These are phyloP conservation scores for Blennius ocellaris DNA, from an alignment of 2,113 vertebrate genomes.

Conservation along the genomic window DNA sequence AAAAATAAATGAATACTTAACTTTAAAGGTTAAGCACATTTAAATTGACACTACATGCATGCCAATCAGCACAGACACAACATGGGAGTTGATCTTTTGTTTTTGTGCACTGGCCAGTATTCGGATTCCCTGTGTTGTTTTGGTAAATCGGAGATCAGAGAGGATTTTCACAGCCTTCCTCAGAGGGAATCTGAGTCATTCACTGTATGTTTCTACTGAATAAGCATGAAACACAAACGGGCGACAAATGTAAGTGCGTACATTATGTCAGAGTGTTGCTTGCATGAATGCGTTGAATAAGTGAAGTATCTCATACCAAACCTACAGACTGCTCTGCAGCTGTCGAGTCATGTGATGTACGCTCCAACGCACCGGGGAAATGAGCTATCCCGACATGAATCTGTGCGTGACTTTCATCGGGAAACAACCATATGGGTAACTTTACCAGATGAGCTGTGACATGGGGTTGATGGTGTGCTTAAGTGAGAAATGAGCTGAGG, in stretches of 20 bases:
- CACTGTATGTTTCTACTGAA: too few relatives aligned
- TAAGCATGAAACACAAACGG: too few relatives aligned
- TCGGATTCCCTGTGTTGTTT: too few relatives aligned
- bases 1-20: too few relatives aligned
- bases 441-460: constrained; percentile 10
- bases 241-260: not conserved
- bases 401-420: not conserved
- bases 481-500: constrained; percentile 44
- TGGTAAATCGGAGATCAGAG: too few relatives aligned
- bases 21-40: too few relatives aligned
- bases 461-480: constrained; percentile 15
- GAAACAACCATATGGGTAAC: not conserved
- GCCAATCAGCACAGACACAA: too few relatives aligned
- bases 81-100: too few relatives aligned
- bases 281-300: not conserved
- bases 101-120: too few relatives aligned
- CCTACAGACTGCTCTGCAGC: not conserved
- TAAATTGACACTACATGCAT: too few relatives aligned
- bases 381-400: not conserved
- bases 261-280: not conserved
- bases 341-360: not conserved
- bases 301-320: not conserved
- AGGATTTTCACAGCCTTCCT: too few relatives aligned
- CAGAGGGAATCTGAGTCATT: too few relatives aligned
- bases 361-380: not conserved